Conservation (phyloP, 1,140 invertebrate genomes). For the Doryteuthis pealeii region DNA sequence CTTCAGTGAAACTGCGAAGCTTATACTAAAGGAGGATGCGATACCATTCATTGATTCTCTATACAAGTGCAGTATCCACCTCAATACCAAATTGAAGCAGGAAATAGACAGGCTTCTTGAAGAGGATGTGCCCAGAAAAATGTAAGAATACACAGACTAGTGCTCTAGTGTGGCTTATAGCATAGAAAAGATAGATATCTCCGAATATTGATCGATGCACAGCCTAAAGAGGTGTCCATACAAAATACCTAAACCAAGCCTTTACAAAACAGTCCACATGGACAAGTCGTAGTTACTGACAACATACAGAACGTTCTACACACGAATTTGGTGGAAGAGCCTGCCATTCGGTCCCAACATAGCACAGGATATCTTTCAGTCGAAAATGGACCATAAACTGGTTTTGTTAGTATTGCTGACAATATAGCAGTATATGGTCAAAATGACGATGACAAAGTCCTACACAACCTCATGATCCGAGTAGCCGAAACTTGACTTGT, state of each 20-base stretch:
- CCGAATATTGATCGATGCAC: conserved; percentile 13
- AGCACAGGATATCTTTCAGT: conserved; percentile 1
- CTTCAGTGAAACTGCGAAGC: not conserved
- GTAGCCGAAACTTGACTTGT: not conserved
- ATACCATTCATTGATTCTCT: conserved; percentile 16
- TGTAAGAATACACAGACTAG: not conserved
- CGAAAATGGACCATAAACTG: not conserved
- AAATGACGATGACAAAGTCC: not conserved
- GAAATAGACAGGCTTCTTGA: conserved; percentile 14
- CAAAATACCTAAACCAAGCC: conserved; percentile 12
- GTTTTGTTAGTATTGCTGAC: not conserved
- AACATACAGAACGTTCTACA: not conserved
- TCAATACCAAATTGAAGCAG: conserved; percentile 16
- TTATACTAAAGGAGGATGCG: conserved; percentile 14
- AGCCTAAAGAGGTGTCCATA: conserved; percentile 10
- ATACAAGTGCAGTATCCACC: conserved; percentile 1
- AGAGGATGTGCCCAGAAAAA: not conserved
- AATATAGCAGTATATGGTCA: not conserved
- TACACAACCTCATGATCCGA: not conserved
- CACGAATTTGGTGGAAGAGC: not conserved
- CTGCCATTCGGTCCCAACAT: not conserved
- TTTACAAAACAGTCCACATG: conserved; percentile 8
- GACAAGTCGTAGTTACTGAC: not conserved
- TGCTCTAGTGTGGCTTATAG: conserved; percentile 11
- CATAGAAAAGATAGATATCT: conserved; percentile 15